phyloP scores from a whole-genome alignment of 2,113 vertebrate species.

The Tautogolabrus adspersus region DNA sequence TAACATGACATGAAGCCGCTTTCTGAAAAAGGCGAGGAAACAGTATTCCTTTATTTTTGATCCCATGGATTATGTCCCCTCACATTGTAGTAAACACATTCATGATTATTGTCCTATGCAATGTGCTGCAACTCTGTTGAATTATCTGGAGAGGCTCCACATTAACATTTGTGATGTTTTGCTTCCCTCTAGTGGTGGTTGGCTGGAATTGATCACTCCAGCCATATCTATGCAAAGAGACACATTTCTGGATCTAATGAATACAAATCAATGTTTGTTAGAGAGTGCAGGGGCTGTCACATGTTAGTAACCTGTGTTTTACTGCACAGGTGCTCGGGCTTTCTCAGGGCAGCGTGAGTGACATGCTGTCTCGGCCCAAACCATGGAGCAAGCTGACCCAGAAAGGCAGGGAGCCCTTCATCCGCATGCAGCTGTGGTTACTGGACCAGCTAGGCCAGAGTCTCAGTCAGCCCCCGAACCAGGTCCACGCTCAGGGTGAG shows the following conservation, averaged over 20 bases:
- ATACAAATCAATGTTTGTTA: background rate
- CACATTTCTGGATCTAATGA: too few relatives aligned
- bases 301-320: background rate
- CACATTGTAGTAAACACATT: background rate
- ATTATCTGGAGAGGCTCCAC: too few relatives aligned
- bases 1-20: too few relatives aligned
- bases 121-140: background rate
- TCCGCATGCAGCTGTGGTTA: constrained; percentile 99
- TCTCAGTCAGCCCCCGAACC: constrained; percentile 84
- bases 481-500: constrained; percentile 87
- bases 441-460: constrained; percentile 93
- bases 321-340: constrained; percentile 90
- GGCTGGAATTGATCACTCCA: constrained; percentile 8
- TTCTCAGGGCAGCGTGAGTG: constrained; percentile 98
- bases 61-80: too few relatives aligned
- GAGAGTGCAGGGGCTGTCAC: background rate
- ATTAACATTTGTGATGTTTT: constrained; percentile 32
- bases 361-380: constrained; percentile 98
- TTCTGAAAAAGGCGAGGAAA: background rate
- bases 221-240: background rate
- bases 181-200: constrained; percentile 76
- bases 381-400: constrained; percentile 99
- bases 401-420: constrained; percentile 98
- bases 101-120: background rate
- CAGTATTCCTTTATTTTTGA: too few relatives aligned